Evolutionary conservation across 2,113 vertebrate genomes (phyloP).

Genomic region (Ceyx melanurus): DNA sequence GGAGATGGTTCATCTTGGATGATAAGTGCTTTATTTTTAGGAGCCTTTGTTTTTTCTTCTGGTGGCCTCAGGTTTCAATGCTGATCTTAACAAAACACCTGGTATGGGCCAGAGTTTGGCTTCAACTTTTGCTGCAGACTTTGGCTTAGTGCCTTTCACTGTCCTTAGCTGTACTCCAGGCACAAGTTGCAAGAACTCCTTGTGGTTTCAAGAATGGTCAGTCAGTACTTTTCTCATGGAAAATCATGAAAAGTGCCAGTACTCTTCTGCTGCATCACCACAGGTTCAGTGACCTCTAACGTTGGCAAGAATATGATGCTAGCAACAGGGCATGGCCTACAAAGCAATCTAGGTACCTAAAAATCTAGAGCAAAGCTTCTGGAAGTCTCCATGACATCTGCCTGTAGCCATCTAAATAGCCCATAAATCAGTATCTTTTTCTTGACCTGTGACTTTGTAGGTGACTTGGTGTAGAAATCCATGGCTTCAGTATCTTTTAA

Average conservation of each 20-base stretch:
- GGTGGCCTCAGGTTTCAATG: background rate
- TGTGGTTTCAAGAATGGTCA: background rate
- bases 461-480: background rate
- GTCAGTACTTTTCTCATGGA: background rate
- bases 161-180: background rate
- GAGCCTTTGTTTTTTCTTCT: background rate
- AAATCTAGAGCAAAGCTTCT: background rate
- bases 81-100: background rate
- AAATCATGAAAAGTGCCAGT: background rate
- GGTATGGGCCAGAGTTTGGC: background rate
- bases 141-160: background rate
- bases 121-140: background rate
- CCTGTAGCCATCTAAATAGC: background rate
- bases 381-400: background rate
- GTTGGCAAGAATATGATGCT: background rate
- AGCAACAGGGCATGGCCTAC: background rate
- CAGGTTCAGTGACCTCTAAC: background rate
- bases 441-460: background rate
- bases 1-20: background rate
- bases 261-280: background rate
- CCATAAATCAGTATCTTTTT: background rate
- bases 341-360: background rate
- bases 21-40: background rate
- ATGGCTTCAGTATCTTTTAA: background rate
- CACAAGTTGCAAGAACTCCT: background rate